These are phyloP conservation scores for Menidia beryllina DNA, from an alignment of 2,113 vertebrate species.

Conservation along the genomic window DNA sequence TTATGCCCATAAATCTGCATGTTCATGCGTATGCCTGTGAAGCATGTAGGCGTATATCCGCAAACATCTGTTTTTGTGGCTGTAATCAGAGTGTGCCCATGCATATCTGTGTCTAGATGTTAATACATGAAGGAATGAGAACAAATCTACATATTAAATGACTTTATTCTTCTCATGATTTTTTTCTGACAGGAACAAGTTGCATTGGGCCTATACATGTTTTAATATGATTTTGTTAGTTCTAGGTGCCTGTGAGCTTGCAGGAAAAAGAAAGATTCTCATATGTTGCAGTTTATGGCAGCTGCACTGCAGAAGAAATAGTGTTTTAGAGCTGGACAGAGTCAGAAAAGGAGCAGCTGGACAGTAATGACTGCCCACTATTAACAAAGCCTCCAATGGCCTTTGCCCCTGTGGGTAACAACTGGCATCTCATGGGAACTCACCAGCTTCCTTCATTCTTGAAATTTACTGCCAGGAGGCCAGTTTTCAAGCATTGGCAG, in stretches of 20 bases:
- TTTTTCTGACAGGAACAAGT: slow-evolving; percentile 7
- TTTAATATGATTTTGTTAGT: slow-evolving; percentile 5
- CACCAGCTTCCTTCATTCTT: slow-evolving; percentile 41
- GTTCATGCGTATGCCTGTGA: slow-evolving; percentile 43
- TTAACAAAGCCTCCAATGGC: slow-evolving; percentile 47
- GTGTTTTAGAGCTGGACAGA: slow-evolving; percentile 20
- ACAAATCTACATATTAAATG: slow-evolving; percentile 12
- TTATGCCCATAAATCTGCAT: slow-evolving; percentile 24
- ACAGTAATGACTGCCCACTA: slow-evolving; percentile 41
- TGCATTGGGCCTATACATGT: background rate
- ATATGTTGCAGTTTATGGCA: slow-evolving; percentile 33
- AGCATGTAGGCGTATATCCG: slow-evolving; percentile 46
- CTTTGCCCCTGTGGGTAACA: slow-evolving; percentile 35
- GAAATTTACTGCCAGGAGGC: slow-evolving; percentile 38
- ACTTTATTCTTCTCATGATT: background rate
- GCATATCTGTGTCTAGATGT: slow-evolving; percentile 38
- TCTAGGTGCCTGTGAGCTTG: slow-evolving; percentile 15
- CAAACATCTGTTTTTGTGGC: slow-evolving; percentile 57
- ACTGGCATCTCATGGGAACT: slow-evolving; percentile 23
- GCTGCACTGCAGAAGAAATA: slow-evolving; percentile 29
- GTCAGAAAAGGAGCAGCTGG: slow-evolving; percentile 62
- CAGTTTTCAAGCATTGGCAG: too few species aligned
- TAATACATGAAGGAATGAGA: slow-evolving; percentile 37
- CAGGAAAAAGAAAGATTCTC: background rate
- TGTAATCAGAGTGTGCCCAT: slow-evolving; percentile 47